Evolutionary conservation across 2,888 invertebrate genomes (phyloP).

Genomic region (Cataglyphis livida): DNA sequence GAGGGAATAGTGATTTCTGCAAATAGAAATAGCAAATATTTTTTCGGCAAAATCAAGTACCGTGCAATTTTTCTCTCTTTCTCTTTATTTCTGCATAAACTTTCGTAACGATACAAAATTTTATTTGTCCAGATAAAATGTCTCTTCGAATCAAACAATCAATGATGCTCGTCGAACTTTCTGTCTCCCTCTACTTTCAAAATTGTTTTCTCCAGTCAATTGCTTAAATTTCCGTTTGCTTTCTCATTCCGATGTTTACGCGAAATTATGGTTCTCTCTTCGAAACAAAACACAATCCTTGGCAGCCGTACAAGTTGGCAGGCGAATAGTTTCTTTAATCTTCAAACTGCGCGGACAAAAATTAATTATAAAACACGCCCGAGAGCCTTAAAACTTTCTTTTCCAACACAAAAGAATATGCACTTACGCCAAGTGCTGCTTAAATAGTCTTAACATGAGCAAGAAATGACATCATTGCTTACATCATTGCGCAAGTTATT

Average conservation of each 20-base stretch:
- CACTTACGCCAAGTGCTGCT: neutral
- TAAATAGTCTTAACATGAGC: neutral
- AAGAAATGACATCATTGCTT: neutral
- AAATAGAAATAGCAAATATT: constrained; percentile 38
- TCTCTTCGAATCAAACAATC: constrained; percentile 13
- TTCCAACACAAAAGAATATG: neutral
- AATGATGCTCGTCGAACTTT: neutral
- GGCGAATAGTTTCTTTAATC: constrained; percentile 40
- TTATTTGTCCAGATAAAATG: constrained; percentile 31
- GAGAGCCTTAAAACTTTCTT: constrained; percentile 17
- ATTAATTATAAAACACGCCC: constrained; percentile 36
- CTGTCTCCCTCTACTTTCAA: neutral
- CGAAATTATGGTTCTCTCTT: constrained; percentile 27
- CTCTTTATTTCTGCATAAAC: neutral
- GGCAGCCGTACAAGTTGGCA: constrained; percentile 51
- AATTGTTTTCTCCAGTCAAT: neutral
- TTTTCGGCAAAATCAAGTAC: constrained; percentile 30
- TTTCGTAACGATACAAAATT: constrained; percentile 14
- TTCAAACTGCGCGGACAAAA: constrained; percentile 15
- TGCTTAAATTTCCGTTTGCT: constrained; percentile 13
- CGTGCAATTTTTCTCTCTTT: neutral
- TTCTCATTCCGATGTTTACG: constrained; percentile 40
- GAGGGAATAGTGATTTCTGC: constrained; percentile 35
- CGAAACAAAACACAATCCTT: constrained; percentile 28
- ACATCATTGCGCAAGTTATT: neutral